These are phyloP conservation scores for Phyllotis vaccarum DNA, from an alignment of 2,797 vertebrate genomes.

Conservation along the genomic window DNA sequence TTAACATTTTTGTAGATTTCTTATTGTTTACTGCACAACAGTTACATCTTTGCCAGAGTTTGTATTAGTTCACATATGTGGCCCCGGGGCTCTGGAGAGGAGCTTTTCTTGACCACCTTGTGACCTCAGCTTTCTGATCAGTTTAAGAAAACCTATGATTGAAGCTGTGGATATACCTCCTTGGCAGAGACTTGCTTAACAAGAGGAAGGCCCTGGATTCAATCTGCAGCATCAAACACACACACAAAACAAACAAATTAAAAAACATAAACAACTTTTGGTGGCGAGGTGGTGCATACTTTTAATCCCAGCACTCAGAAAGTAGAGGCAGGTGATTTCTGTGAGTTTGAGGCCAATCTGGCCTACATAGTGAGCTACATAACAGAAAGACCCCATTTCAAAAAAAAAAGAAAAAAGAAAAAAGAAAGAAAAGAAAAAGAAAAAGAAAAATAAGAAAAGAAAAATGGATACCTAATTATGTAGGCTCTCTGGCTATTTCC, in stretches of 20 bases:
- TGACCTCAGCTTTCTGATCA: conserved; percentile 33
- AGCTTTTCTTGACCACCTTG: background rate
- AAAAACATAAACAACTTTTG: background rate
- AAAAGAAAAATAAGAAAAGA: background rate
- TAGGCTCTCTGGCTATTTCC: conserved; percentile 11
- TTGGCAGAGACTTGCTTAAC: background rate
- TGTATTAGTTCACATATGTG: background rate
- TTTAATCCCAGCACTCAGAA: background rate
- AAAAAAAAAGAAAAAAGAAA: background rate
- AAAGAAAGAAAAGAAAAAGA: background rate
- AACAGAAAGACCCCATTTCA: background rate
- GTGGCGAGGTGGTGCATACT: background rate
- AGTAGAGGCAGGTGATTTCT: background rate
- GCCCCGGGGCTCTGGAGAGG: background rate
- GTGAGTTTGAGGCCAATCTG: background rate
- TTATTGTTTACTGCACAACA: background rate
- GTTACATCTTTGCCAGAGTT: background rate
- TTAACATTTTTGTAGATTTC: background rate
- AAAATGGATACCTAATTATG: background rate
- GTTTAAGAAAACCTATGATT: background rate
- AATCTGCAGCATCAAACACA: background rate
- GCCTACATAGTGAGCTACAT: background rate
- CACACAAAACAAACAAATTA: too few relatives aligned
- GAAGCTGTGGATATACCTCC: background rate
- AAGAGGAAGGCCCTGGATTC: background rate